Evolutionary conservation across 1,140 invertebrate genomes (phyloP).

Genomic region (Monomorium pharaonis): DNA sequence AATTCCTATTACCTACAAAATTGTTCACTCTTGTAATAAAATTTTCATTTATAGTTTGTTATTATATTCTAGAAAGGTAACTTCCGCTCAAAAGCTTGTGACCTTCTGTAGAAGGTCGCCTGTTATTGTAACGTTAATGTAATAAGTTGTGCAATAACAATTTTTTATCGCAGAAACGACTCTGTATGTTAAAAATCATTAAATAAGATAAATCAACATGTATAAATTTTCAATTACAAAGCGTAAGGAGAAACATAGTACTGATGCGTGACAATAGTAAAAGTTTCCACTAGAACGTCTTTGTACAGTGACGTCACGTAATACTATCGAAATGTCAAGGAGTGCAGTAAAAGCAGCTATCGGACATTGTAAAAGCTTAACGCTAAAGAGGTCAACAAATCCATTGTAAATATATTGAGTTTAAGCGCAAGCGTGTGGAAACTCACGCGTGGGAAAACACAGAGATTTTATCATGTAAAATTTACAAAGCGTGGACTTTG

Average conservation of each 20-base stretch:
- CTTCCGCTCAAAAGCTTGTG: neutral
- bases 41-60: neutral
- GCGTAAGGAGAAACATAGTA: neutral
- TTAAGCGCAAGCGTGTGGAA: neutral
- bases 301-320: constrained; percentile 21
- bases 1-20: constrained; percentile 1
- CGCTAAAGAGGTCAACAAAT: neutral
- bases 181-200: neutral
- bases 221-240: neutral
- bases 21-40: neutral
- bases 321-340: constrained; percentile 42
- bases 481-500: neutral
- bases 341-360: neutral
- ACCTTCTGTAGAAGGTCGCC: constrained; percentile 8
- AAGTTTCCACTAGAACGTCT: neutral
- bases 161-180: neutral
- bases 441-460: neutral
- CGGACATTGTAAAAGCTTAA: neutral
- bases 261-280: neutral
- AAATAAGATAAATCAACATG: neutral
- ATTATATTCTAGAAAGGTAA: neutral
- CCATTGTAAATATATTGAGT: neutral
- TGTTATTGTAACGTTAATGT: constrained; percentile 1
- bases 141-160: neutral
- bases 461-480: neutral